Base-by-base conservation (phyloP, 92 coral and sea anemone genomes). In the Metridium senile region DNA sequence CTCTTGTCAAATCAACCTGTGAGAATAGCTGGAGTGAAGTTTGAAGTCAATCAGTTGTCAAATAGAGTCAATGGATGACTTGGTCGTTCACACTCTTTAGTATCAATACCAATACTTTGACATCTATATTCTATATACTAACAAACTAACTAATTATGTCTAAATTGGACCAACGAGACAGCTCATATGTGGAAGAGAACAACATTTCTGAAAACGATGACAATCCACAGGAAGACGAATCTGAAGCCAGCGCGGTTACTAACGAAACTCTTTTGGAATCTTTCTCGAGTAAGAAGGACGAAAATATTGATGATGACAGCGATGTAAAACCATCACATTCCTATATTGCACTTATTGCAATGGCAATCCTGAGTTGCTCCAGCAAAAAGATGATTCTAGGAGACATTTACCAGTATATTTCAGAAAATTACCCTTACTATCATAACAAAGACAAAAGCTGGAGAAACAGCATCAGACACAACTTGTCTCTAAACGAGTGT, bases 391-490 rank as follows among this genome's bases (percentile, higher is more conserved):
- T 96, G 88, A 88, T 96, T 2, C 85, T 96, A 8, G 99, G 99
- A 1, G 99, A 96, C 69, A 96, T 96, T 74, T 96, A 96, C 81
- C 90, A 88, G 46, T 92, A 96, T 75, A 96, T 96, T 76, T 92
- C 99, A 1, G 97, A 92, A 19, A 96, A 92, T 80, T 96, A 87
- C 59, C 99, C 97, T 7, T 96, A 96, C 73, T 96, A 96, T 71
- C 77, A 97, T 1, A 96, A 93, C 82, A 96, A 96, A 75, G 99
- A 96, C 89, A 96, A 96, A 77, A 92, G 97, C 58, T 96, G 99
- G 99, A 70, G 99, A n/a, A 96, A 96, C 85, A 96, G 99, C 65
- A 96, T 96, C 21, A 66, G 99, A 1, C 99, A 96, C 21, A 96
- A 96, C 80, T 66, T 96, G 58, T 96, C 99, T 54, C 85, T 96